Conservation (phyloP, 2,113 vertebrate species). For the Pycnonotus jocosus region DNA sequence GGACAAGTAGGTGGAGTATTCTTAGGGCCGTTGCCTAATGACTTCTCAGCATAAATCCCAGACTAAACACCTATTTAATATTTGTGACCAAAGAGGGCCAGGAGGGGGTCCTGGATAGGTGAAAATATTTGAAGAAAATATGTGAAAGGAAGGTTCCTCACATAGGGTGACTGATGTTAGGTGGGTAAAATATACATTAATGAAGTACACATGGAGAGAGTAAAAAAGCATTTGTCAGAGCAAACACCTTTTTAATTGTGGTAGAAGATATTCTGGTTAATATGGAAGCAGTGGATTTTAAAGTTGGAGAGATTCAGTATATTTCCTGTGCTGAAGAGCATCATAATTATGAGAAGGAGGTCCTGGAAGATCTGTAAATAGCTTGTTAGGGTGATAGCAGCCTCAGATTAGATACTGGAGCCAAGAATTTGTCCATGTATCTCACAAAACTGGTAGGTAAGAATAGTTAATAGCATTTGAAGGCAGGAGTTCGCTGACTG, state of each 20-base stretch:
- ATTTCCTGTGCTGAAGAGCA: not conserved
- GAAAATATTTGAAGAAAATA: not conserved
- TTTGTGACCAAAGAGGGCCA: not conserved
- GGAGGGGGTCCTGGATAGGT: not conserved
- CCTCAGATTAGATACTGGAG: not conserved
- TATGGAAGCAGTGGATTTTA: not conserved
- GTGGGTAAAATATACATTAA: not conserved
- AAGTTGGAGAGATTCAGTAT: not conserved
- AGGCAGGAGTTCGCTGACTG: not conserved
- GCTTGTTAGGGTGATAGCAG: not conserved
- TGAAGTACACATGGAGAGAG: not conserved
- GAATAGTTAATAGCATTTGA: not conserved
- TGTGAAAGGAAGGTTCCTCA: not conserved
- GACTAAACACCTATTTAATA: not conserved
- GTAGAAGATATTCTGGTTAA: not conserved
- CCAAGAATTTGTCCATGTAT: not conserved
- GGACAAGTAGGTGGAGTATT: not conserved
- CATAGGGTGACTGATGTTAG: not conserved
- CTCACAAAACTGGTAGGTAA: not conserved
- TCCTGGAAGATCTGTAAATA: not conserved
- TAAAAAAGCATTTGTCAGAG: not conserved
- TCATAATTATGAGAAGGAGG: not conserved
- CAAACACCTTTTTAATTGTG: not conserved
- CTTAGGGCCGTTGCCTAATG: not conserved
- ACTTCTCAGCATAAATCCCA: not conserved